Evolutionary conservation across 1,140 invertebrate species (phyloP).

Genomic region (Euglossa dilemma): DNA sequence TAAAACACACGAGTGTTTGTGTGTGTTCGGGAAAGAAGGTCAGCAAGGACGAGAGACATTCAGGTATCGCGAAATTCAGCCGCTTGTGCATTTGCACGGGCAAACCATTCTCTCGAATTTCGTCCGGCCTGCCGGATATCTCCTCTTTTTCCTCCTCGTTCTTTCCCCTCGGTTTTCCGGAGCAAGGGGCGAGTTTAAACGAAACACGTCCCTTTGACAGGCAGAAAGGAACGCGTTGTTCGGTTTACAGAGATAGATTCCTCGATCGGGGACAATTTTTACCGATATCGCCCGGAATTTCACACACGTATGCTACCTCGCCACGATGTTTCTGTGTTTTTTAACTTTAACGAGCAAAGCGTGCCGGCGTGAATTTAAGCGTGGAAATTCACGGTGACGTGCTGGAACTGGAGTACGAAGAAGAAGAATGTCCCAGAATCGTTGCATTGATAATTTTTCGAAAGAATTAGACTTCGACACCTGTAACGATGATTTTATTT

Average conservation of each 20-base stretch:
- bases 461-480: no score
- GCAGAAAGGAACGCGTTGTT: no score
- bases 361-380: not conserved
- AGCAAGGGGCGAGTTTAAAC: no score
- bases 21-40: conserved; percentile 18
- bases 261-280: not conserved
- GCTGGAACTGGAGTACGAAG: not conserved
- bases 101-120: not conserved
- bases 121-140: not conserved
- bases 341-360: not conserved
- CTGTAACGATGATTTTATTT: no score
- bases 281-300: not conserved
- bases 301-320: not conserved
- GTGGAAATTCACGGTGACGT: not conserved
- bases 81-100: not conserved
- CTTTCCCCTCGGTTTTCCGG: no score
- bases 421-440: not conserved
- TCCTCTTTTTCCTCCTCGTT: not conserved
- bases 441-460: not conserved
- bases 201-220: no score
- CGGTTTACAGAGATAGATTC: no score
- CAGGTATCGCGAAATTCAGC: not conserved
- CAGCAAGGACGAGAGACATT: not conserved
- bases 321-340: not conserved
- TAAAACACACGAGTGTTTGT: no score